These are phyloP conservation scores for Polypterus bichir DNA, from an alignment of 2,113 vertebrate genomes.

Conservation along the genomic window DNA sequence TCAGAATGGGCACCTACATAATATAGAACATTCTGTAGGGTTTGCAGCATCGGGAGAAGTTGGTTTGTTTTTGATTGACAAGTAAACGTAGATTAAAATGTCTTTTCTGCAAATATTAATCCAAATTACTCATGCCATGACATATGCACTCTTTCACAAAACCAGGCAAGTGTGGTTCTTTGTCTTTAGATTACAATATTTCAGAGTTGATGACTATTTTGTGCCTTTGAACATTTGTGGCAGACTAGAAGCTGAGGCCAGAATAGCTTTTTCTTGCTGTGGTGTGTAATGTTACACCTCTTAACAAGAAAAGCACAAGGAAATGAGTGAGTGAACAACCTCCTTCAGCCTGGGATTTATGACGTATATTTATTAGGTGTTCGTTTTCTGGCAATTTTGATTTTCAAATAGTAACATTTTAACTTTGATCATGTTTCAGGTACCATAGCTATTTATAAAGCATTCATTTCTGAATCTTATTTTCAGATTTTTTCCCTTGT, in stretches of 20 bases:
- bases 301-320: background rate
- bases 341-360: background rate
- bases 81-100: background rate
- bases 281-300: slow-evolving; percentile 11
- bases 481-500: background rate
- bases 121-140: slow-evolving; percentile 7
- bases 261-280: slow-evolving; percentile 1
- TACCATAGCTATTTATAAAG: background rate
- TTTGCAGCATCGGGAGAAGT: too few relatives aligned
- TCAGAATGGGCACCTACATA: too few relatives aligned
- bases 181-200: slow-evolving; percentile 12
- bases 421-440: slow-evolving; percentile 1
- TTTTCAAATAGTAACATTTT: slow-evolving; percentile 2
- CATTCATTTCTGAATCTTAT: slow-evolving; percentile 32
- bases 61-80: too few relatives aligned
- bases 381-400: background rate
- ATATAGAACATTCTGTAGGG: too few relatives aligned
- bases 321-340: background rate
- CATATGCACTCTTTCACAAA: slow-evolving; percentile 11
- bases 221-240: slow-evolving; percentile 15
- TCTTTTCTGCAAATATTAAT: slow-evolving; percentile 1
- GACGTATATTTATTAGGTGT: background rate
- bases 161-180: slow-evolving; percentile 10
- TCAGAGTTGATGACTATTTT: slow-evolving; percentile 19
- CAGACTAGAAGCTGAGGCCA: slow-evolving; percentile 10